Evolutionary conservation across 2,797 vertebrate genomes (phyloP), one percentile per base, ranked within the genome.

Genomic region (Rhadinocentrus ornatus): DNA sequence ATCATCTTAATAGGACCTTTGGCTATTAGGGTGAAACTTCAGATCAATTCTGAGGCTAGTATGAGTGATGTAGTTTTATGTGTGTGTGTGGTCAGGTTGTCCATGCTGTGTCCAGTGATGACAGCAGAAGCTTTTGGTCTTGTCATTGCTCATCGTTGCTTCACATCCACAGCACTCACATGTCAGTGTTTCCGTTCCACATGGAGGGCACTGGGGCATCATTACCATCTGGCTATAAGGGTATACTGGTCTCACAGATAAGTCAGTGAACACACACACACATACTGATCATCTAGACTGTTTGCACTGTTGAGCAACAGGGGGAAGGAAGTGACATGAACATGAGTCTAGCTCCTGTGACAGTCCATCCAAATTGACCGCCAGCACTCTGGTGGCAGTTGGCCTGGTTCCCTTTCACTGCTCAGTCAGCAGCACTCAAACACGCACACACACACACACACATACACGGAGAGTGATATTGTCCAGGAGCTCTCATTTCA

Each of bases 331-430:
- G 78, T 59, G 55, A 68, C 34, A 62, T 69, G 78, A 71, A 84
- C 52, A 41, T 83, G 85, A 87, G 81, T 81, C 78, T 46, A 88
- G 85, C 76, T 55, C 55, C 88, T 88, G 71, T 89, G 90, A 90
- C 92, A 89, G 85, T 83, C 81, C 83, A 22, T 92, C 88, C 89
- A 87, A 83, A 81, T 75, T 89, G 89, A 88, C 90, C 87, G 86
- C 89, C 88, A 88, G 89, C 90, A 57, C 82, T 91, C 88, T 87
- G 86, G 77, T 92, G 90, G 89, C 92, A 92, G 89, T 90, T 92
- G 91, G 90, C 92, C 92, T 89, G 92, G 89, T 92, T 92, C 88
- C 89, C 75, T 72, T 88, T 86, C 84, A 73, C 79, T 83, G 82
- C 86, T 80, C 82, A 90, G 84, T 86, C 87, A 88, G 79, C 86